Evolutionary conservation across 2,888 invertebrate species (phyloP), one percentile per base, ranked within the genome.

Genomic region (Torymus auratus): DNA sequence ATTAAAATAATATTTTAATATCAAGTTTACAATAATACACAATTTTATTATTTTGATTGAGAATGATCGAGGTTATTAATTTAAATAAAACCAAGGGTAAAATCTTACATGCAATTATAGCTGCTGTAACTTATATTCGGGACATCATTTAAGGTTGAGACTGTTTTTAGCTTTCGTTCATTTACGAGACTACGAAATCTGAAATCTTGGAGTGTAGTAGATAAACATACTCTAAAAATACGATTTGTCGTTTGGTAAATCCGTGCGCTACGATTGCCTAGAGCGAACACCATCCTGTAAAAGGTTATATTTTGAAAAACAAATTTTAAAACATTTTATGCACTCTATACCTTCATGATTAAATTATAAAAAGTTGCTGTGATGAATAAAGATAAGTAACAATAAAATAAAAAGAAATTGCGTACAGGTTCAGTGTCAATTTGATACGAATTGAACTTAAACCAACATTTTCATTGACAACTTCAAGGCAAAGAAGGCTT

Each of bases 221-320:
- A 1, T 17, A 69, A 53, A 17, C 13, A 7, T 60, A 12, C 17
- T 14, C 23, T 20, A 15, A 68, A 56, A 23, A 17, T 12, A 10
- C 50, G 56, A 14, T 56, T 73, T 13, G 12, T 17, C 11, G n/a
- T 7, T 58, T 53, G 74, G 3, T 28, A 13, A 17, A 20, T 75
- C 60, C 13, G 15, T 41, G 17, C 2, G 20, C 71, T 14, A 2
- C 58, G 64, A 2, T 12, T 53, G 62, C 50, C 5, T 23, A 64
- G 7, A 2, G 64, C 41, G 5, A 70, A 20, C 64, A 64, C 69
- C 69, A 69, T 74, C 56, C n/a, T 78, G 50, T 12, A 58, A 65
- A 15, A 68, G 15, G 61, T 68, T 62, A n/a, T 53, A 10, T 12
- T 7, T 28, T 28, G 7, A 28, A 7, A 3, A 28, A 28, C 28